phyloP scores from a whole-genome alignment of 2,113 vertebrate genomes.

The Perca flavescens region DNA sequence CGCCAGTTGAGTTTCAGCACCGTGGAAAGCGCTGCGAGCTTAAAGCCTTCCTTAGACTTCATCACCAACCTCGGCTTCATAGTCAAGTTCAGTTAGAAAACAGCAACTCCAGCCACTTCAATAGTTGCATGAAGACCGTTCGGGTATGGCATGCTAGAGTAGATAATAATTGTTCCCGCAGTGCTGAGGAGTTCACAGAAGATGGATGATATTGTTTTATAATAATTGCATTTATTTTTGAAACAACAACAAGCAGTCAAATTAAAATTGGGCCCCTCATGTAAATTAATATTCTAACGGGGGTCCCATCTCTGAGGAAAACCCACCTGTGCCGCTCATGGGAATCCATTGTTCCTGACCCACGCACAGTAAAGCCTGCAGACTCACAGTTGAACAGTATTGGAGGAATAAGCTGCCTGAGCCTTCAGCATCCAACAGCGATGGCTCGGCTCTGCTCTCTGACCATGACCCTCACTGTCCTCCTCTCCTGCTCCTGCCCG shows the following conservation, averaged over 20 bases:
- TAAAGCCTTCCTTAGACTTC: not conserved
- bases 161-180: not conserved
- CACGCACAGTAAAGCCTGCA: not conserved
- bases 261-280: not conserved
- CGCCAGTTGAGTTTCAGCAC: constrained; percentile 14
- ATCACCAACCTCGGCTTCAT: not conserved
- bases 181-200: not conserved
- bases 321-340: not conserved
- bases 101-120: constrained; percentile 10
- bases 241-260: not conserved
- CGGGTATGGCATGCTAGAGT: not conserved
- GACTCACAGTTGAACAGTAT: not conserved
- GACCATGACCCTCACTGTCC: constrained; percentile 69
- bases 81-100: constrained; percentile 9
- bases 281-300: not conserved
- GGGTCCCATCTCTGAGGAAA: not conserved
- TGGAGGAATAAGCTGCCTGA: constrained; percentile 6
- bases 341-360: constrained; percentile 11
- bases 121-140: not conserved
- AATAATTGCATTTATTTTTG: not conserved
- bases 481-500: constrained; percentile 78
- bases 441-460: constrained; percentile 52
- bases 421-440: not conserved
- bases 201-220: not conserved
- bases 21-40: not conserved